Conservation (phyloP, 2,888 invertebrate species). For the Drosophila formosana region DNA sequence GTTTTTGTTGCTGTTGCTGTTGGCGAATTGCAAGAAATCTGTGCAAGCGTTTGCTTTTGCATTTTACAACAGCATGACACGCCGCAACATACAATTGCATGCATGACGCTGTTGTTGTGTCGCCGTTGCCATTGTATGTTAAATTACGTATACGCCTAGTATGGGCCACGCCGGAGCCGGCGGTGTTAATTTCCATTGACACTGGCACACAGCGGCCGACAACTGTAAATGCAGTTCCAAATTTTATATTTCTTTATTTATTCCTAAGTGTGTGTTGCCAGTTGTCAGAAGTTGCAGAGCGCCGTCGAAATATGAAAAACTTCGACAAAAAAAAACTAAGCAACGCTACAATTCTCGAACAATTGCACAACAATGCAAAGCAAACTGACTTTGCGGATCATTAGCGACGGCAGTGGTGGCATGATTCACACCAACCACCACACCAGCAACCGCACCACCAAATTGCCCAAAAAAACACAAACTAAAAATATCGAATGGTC, state of each 20-base stretch:
- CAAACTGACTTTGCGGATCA: slow-evolving; percentile 53
- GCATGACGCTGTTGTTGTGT: slow-evolving; percentile 40
- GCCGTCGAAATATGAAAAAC: slow-evolving; percentile 49
- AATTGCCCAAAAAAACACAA: background rate
- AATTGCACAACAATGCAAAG: slow-evolving; percentile 68
- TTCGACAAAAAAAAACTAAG: slow-evolving; percentile 16
- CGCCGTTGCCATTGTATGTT: slow-evolving; percentile 72
- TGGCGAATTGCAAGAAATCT: slow-evolving; percentile 64
- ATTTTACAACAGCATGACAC: slow-evolving; percentile 59
- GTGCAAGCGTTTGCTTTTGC: slow-evolving; percentile 58
- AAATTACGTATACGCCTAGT: slow-evolving; percentile 77
- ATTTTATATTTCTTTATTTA: slow-evolving; percentile 69
- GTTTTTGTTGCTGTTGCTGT: slow-evolving; percentile 20
- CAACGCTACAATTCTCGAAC: slow-evolving; percentile 54
- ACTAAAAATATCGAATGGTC: slow-evolving; percentile 20
- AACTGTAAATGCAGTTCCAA: slow-evolving; percentile 43
- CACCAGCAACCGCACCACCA: slow-evolving; percentile 6
- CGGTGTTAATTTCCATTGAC: slow-evolving; percentile 80
- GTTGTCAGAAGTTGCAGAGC: slow-evolving; percentile 59
- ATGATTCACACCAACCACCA: slow-evolving; percentile 66
- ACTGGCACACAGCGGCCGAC: slow-evolving; percentile 55
- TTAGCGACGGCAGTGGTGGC: slow-evolving; percentile 52
- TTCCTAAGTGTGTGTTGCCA: slow-evolving; percentile 52
- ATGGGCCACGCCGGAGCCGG: slow-evolving; percentile 58
- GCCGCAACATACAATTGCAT: slow-evolving; percentile 66